These are phyloP conservation scores for Drosophila nr. perissopoda DNA, from an alignment of 2,888 invertebrate genomes.

Conservation along the genomic window DNA sequence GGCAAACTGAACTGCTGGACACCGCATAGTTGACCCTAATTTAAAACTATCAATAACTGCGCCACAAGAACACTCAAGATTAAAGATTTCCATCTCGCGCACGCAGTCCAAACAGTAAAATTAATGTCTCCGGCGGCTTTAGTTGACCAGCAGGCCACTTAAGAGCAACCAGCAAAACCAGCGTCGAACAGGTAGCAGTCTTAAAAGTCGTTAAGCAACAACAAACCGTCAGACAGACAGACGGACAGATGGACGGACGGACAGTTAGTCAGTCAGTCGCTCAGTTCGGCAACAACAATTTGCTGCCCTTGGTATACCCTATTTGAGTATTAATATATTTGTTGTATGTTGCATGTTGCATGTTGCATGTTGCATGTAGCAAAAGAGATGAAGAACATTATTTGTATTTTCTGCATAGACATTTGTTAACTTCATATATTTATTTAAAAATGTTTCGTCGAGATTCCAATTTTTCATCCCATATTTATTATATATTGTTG, in stretches of 20 bases:
- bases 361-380: neutral
- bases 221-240: slow-evolving; percentile 17
- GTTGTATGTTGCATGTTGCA: neutral
- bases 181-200: slow-evolving; percentile 63
- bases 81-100: slow-evolving; percentile 70
- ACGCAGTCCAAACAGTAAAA: slow-evolving; percentile 78
- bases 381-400: neutral
- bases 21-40: slow-evolving; percentile 78
- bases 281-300: neutral
- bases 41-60: slow-evolving; percentile 79
- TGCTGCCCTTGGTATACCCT: slow-evolving; percentile 13
- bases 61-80: slow-evolving; percentile 56
- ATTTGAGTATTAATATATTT: neutral
- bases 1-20: slow-evolving; percentile 14
- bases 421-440: neutral
- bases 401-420: neutral
- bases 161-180: slow-evolving; percentile 46
- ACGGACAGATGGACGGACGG: neutral
- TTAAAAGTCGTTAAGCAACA: slow-evolving; percentile 65
- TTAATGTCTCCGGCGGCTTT: slow-evolving; percentile 72
- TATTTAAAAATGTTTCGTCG: neutral
- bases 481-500: neutral
- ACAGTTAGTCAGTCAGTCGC: neutral
- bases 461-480: neutral
- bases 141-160: slow-evolving; percentile 69